Conservation (phyloP, 2,113 vertebrate species). For the Nothoprocta perdicaria region DNA sequence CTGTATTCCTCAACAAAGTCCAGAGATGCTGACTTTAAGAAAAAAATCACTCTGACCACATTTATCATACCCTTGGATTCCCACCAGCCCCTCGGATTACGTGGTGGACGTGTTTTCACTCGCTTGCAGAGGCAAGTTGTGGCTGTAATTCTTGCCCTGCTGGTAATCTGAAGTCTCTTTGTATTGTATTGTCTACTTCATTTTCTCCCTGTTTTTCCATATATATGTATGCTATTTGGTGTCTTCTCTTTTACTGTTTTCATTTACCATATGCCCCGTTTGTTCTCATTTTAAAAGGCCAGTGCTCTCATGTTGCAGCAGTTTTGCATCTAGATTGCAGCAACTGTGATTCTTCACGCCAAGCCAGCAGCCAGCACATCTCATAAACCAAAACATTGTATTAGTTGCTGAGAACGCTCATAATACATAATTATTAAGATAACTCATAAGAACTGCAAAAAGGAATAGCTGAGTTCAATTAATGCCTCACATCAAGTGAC, state of each 20-base stretch:
- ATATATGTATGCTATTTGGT: neutral
- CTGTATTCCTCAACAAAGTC: neutral
- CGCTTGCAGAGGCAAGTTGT: neutral
- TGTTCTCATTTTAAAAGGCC: neutral
- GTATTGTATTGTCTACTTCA: neutral
- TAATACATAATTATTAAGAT: neutral
- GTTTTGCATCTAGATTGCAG: neutral
- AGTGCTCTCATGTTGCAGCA: neutral
- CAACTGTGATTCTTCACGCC: neutral
- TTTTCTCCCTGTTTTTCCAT: neutral
- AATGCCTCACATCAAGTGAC: neutral
- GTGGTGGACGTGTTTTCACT: neutral
- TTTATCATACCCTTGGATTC: constrained; percentile 28
- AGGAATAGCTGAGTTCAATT: neutral
- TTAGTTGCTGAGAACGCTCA: neutral
- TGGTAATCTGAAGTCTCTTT: neutral
- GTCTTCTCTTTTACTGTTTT: neutral
- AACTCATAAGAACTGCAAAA: neutral
- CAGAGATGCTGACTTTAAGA: constrained; percentile 51
- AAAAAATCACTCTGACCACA: constrained; percentile 35
- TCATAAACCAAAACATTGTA: neutral
- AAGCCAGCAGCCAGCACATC: neutral
- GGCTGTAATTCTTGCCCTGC: neutral
- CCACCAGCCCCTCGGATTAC: constrained; percentile 9
- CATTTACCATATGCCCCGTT: neutral